phyloP scores from a whole-genome alignment of 2,797 vertebrate species.

The Onychomys torridus region DNA sequence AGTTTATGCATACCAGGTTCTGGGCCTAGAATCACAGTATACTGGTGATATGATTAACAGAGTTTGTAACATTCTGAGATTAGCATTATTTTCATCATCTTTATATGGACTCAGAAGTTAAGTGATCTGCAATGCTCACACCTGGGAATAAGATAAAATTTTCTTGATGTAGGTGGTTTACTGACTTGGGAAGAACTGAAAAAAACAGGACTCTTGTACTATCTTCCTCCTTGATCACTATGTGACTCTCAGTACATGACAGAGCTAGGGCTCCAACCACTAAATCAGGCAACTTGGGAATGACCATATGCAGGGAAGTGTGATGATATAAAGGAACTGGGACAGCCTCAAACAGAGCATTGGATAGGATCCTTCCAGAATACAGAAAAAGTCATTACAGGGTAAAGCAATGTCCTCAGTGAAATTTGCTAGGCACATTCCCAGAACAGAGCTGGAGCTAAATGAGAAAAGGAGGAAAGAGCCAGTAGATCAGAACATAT shows the following conservation, averaged over 20 bases:
- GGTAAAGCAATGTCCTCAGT: background rate
- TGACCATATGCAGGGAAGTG: background rate
- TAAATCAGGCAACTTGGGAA: background rate
- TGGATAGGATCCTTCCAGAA: background rate
- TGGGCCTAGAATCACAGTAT: background rate
- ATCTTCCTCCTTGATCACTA: background rate
- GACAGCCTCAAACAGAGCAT: background rate
- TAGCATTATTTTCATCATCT: background rate
- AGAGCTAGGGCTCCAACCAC: background rate
- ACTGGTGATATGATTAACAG: no score
- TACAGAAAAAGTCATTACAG: background rate
- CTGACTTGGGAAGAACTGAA: background rate
- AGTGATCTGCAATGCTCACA: background rate
- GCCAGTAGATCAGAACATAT: accelerated
- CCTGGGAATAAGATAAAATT: background rate
- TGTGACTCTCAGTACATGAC: background rate
- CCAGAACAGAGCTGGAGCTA: background rate
- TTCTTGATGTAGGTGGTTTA: background rate
- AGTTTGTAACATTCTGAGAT: background rate
- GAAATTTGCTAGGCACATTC: background rate
- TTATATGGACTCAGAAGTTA: background rate
- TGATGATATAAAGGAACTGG: background rate
- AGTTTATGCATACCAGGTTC: accelerated
- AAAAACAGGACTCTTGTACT: background rate
- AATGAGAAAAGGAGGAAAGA: background rate